A percentile compares a stretch with the other conserved stretches of the same genome.
phyloP scores from a whole-genome alignment of 2,888 invertebrate species.

The Odontocerum albicorne region DNA sequence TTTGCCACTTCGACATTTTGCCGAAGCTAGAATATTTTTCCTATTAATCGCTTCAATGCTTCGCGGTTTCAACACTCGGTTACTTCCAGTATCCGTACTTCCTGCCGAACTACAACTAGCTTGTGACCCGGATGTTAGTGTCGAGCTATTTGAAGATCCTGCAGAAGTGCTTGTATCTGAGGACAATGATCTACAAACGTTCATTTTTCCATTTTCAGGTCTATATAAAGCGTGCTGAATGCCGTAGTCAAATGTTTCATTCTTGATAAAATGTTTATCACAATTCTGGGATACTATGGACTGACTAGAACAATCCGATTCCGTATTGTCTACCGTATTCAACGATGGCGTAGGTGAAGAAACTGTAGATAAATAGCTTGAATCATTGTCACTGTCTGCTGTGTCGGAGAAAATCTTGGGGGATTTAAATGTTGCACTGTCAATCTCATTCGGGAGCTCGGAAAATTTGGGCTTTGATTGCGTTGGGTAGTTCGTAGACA shows the following conservation, averaged over 20 bases:
- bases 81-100: conserved; percentile 64
- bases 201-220: conserved; percentile 47
- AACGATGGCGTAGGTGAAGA: conserved; percentile 75
- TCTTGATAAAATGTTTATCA: conserved; percentile 49
- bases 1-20: conserved; percentile 80
- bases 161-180: conserved; percentile 74
- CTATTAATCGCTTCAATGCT: conserved; percentile 84
- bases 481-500: conserved; percentile 30
- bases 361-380: conserved; percentile 74
- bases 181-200: conserved; percentile 67
- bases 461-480: conserved; percentile 36
- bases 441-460: conserved; percentile 43
- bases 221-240: conserved; percentile 11
- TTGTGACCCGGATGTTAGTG: conserved; percentile 73
- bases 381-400: conserved; percentile 83
- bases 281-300: conserved; percentile 45
- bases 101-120: conserved; percentile 69
- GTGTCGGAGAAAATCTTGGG: conserved; percentile 28
- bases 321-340: conserved; percentile 62
- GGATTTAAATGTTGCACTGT: conserved; percentile 20
- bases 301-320: conserved; percentile 57
- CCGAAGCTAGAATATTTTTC: conserved; percentile 84
- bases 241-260: conserved; percentile 41
- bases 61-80: conserved; percentile 73
- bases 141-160: conserved; percentile 70